Evolutionary conservation across 2,797 vertebrate species (phyloP).

Genomic region (Mallotus villosus): DNA sequence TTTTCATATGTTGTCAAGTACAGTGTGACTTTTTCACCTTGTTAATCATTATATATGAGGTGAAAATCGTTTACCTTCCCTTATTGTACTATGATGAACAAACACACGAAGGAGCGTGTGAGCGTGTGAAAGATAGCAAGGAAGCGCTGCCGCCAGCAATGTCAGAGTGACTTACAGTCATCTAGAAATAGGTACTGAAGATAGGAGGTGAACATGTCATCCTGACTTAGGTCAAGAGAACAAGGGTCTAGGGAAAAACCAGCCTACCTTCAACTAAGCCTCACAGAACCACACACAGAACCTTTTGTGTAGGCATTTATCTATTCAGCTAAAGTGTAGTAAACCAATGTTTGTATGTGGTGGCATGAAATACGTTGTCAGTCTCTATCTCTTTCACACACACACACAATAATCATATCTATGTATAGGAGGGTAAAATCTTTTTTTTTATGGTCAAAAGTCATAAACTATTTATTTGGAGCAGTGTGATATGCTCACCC

Average conservation of each 20-base stretch:
- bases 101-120: constrained; percentile 60
- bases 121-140: constrained; percentile 65
- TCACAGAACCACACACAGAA: constrained; percentile 42
- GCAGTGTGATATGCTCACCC: not conserved
- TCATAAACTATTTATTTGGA: not conserved
- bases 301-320: not conserved
- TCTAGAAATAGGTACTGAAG: constrained; percentile 73
- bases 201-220: constrained; percentile 72
- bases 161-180: constrained; percentile 76
- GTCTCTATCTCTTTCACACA: no score
- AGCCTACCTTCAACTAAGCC: constrained; percentile 45
- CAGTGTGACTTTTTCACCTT: no score
- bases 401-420: no score
- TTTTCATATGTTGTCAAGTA: no score
- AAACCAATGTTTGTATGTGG: no score
- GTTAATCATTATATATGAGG: no score
- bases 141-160: constrained; percentile 67
- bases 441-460: no score
- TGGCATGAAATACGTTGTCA: no score
- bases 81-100: constrained; percentile 50
- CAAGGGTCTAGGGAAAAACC: constrained; percentile 42
- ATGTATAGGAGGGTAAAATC: no score
- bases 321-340: not conserved
- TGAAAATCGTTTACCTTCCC: not conserved
- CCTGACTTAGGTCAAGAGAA: constrained; percentile 68